Base-by-base conservation (phyloP, 2,888 invertebrate genomes). In the Stictocephala bisonia region DNA sequence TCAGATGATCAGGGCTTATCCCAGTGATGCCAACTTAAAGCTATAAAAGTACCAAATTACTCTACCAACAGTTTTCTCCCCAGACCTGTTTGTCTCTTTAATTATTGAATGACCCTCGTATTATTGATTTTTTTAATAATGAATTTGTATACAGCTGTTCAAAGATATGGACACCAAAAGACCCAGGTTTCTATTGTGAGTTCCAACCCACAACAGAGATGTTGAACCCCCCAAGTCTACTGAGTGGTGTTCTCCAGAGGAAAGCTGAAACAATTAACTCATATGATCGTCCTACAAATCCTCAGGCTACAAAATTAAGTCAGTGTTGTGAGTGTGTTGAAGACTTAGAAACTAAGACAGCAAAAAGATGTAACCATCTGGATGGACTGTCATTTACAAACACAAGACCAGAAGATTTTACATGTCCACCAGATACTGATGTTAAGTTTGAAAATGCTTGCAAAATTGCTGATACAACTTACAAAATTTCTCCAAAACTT, bases 91-190 rank as follows among this genome's bases (percentile, higher is more conserved):
- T n/a, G n/a, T n/a, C n/a, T n/a, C n/a, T n/a, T n/a, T n/a, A n/a
- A n/a, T n/a, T n/a, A n/a, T n/a, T n/a, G n/a, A n/a, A n/a, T n/a
- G n/a, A n/a, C n/a, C n/a, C n/a, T n/a, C n/a, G n/a, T n/a, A n/a
- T n/a, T n/a, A n/a, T n/a, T n/a, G n/a, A n/a, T n/a, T n/a, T n/a
- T n/a, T n/a, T n/a, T n/a, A n/a, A n/a, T n/a, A n/a, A n/a, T n/a
- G n/a, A n/a, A n/a, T n/a, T 35, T 60, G 26, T 15, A 50, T 56
- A 11, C 56, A 71, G 70, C 22, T 71, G 70, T 58, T 40, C 70
- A 2, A 58, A 58, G 44, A 22, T 13, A 3, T 71, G 70, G 70
- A n/a, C 20, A 15, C 70, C 70, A 15, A 58, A 58, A 44, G 70
- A 71, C 58, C 58, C 58, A 31, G 18, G n/a, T 4, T 71, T 71